These are phyloP conservation scores for Actinia tenebrosa DNA, from an alignment of 64 coral and sea anemone genomes.

Conservation along the genomic window DNA sequence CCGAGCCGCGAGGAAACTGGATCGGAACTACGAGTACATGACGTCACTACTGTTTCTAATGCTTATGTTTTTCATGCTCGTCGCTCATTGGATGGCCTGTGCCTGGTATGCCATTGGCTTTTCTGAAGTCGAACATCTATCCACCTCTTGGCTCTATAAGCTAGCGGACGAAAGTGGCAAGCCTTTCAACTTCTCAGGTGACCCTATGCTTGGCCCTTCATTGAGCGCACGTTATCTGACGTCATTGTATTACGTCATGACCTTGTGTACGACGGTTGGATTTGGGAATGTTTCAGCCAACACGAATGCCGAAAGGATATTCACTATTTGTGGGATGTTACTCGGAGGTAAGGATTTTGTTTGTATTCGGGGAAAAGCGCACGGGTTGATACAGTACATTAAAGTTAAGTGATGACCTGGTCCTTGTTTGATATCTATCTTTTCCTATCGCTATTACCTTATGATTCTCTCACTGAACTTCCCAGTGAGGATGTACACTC, in stretches of 20 bases:
- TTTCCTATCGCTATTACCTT: too few relatives aligned
- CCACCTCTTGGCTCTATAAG: conserved; percentile 67
- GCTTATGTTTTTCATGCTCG: conserved; percentile 96
- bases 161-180: conserved; percentile 16
- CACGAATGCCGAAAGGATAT: conserved; percentile 78
- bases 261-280: conserved; percentile 84
- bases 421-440: too few relatives aligned
- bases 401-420: too few relatives aligned
- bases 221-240: conserved; percentile 76
- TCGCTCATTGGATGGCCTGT: conserved; percentile 98
- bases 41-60: conserved; percentile 94
- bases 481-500: too few relatives aligned
- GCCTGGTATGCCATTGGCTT: conserved; percentile 87
- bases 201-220: conserved; percentile 28
- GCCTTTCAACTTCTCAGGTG: not conserved
- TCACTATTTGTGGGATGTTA: conserved; percentile 90
- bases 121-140: conserved; percentile 21
- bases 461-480: too few relatives aligned
- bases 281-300: conserved; percentile 87
- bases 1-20: conserved; percentile 88
- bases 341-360: conserved; percentile 68
- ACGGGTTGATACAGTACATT: too few relatives aligned
- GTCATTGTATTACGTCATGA: conserved; percentile 98
- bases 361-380: too few relatives aligned
- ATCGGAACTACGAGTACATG: conserved; percentile 98